Evolutionary conservation across 2,797 vertebrate species (phyloP), one percentile per base, ranked within the genome.

Genomic region (Pteronotus mesoamericanus): DNA sequence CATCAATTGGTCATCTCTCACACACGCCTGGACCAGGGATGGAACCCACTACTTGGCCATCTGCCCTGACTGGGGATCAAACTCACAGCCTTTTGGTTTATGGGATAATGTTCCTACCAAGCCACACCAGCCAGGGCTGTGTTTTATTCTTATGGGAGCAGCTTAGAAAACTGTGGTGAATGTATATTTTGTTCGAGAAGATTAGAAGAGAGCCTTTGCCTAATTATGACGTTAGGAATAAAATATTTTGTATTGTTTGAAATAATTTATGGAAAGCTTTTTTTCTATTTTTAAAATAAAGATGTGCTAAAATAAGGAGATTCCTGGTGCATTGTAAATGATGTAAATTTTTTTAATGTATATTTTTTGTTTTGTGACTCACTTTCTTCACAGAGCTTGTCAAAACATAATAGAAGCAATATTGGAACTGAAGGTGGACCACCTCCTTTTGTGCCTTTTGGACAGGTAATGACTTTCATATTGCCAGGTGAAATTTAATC

Each of bases 351-450:
- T 88, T 94, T 46, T 86, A 22, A 44, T 95, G 53, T 84, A 9
- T 29, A n/a, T 71, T 32, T 86, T 86, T 80, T 96, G 12, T 51
- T 79, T 84, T 86, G 74, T 94, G 44, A 91, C n/a, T 86, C 22
- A 32, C 48, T 94, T 91, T 95, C 95, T 15, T 91, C 44, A 66
- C 98, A 99, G 99, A 99, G 99, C 98, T 99, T 99, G 98, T 99
- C 99, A 95, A 99, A 99, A 98, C 99, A 99, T 98, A 99, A 98
- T 98, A 99, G 99, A 98, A 99, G 98, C 98, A 99, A 99, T 98
- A 99, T 99, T 96, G 99, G 99, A 97, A 99, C 99, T 2, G 99
- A 99, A 98, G 99, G 99, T 77, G 99, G 99, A 96, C 99, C 99
- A 26, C 99, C 99, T 96, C 99, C 99, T 51, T 99, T 99, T 98